Evolutionary conservation across 2,888 invertebrate genomes (phyloP).

Genomic region (Microplitis manilae): DNA sequence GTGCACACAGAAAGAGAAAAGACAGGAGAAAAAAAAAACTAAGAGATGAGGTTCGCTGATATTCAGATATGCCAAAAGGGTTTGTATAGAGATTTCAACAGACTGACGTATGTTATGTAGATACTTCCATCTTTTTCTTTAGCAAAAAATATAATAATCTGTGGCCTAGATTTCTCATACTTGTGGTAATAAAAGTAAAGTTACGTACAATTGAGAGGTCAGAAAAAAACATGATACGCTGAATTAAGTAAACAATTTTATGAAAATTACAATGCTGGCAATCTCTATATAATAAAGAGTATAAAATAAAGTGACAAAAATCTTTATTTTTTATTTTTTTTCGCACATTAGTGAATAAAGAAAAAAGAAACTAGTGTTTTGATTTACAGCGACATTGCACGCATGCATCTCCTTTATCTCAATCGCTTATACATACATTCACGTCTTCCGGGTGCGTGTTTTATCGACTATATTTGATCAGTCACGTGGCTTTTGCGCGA

Average conservation of each 20-base stretch:
- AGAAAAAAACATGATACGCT: not conserved
- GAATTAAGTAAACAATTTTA: not conserved
- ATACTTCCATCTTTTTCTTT: constrained; percentile 44
- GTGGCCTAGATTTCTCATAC: no score
- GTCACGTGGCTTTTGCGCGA: constrained; percentile 50
- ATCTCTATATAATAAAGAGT: not conserved
- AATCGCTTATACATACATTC: constrained; percentile 6
- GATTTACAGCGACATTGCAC: constrained; percentile 60
- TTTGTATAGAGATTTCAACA: constrained; percentile 21
- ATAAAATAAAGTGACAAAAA: not conserved
- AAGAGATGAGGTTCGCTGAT: constrained; percentile 31
- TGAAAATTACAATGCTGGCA: not conserved
- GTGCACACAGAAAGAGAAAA: constrained; percentile 46
- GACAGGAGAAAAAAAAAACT: constrained; percentile 40
- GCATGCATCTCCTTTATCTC: constrained; percentile 56
- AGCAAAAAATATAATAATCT: not conserved
- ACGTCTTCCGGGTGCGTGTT: constrained; percentile 22
- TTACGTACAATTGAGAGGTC: not conserved
- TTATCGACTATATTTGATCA: constrained; percentile 55
- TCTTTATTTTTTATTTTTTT: not conserved
- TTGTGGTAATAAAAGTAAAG: no score
- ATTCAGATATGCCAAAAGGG: constrained; percentile 23
- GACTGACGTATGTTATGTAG: constrained; percentile 55
- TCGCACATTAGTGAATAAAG: constrained; percentile 34
- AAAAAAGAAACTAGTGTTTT: constrained; percentile 43